phyloP scores from a whole-genome alignment of 2,888 invertebrate genomes.

The Caenorhabditis sinica region DNA sequence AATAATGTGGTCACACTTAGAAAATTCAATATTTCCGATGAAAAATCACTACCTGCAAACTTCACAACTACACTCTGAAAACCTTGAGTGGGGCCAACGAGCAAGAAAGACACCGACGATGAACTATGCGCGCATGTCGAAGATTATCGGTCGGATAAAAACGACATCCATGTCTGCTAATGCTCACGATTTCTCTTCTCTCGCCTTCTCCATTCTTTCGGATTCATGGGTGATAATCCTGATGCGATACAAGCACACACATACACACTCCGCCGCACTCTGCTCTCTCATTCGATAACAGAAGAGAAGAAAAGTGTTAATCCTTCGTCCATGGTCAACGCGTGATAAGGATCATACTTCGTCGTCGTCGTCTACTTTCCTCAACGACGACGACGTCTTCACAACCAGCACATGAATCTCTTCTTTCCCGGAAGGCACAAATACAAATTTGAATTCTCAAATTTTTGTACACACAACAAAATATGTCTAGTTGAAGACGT shows the following conservation, averaged over 20 bases:
- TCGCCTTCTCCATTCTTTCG: constrained; percentile 40
- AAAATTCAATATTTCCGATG: too few relatives aligned
- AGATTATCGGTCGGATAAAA: constrained; percentile 46
- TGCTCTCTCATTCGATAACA: not conserved
- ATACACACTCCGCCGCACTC: constrained; percentile 21
- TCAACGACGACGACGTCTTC: constrained; percentile 20
- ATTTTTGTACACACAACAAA: constrained; percentile 4
- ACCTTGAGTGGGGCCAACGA: not conserved
- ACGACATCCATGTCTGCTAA: constrained; percentile 48
- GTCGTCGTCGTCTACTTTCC: not conserved
- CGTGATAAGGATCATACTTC: constrained; percentile 61
- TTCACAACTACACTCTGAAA: not conserved
- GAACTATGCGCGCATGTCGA: constrained; percentile 40
- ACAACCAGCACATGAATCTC: constrained; percentile 43
- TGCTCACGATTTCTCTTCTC: constrained; percentile 49
- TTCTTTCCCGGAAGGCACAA: not conserved
- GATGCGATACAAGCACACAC: constrained; percentile 47
- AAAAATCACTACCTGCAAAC: not conserved
- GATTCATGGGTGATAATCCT: constrained; percentile 55
- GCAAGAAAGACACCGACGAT: constrained; percentile 19
- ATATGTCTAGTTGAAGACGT: constrained; percentile 29
- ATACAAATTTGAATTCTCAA: not conserved
- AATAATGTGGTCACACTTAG: too few relatives aligned
- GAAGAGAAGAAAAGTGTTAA: constrained; percentile 43
- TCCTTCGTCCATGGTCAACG: constrained; percentile 24